A percentile compares a stretch with the other conserved stretches of the same genome.
Evolutionary conservation across 2,888 invertebrate species (phyloP).

Genomic region (Cremastinae sp.): DNA sequence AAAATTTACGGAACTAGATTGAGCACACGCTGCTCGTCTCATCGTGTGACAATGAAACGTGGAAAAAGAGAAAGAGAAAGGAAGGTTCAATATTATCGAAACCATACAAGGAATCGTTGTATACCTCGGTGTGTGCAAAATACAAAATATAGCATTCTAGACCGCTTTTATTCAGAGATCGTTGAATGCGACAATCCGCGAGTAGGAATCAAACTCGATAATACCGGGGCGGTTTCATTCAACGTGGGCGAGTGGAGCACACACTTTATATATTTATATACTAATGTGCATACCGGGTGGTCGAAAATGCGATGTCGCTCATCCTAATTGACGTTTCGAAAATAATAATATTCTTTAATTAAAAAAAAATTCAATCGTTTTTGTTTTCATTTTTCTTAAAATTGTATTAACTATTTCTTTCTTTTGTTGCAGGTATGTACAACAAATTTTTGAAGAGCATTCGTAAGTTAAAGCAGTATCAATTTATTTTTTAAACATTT

Average conservation of each 20-base stretch:
- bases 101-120: conserved; percentile 30
- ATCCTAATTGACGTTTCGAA: too few relatives aligned
- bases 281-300: not conserved
- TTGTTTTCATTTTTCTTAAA: not conserved
- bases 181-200: conserved; percentile 62
- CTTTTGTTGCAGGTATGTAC: too few relatives aligned
- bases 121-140: conserved; percentile 18
- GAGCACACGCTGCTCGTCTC: too few relatives aligned
- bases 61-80: conserved; percentile 2
- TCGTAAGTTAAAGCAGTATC: too few relatives aligned
- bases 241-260: conserved; percentile 64
- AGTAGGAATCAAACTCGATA: conserved; percentile 63
- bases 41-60: not conserved
- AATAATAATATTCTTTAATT: too few relatives aligned
- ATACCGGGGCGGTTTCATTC: conserved; percentile 54
- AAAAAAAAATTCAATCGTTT: not conserved
- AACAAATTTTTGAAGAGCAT: too few relatives aligned
- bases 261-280: conserved; percentile 41
- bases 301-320: too few relatives aligned
- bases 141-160: conserved; percentile 16
- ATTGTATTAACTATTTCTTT: too few relatives aligned
- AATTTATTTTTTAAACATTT: too few relatives aligned
- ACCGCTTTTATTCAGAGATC: conserved; percentile 28
- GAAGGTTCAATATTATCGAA: conserved; percentile 44
- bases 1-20: too few relatives aligned